Evolutionary conservation across 2,797 vertebrate genomes (phyloP), one percentile per base, ranked within the genome.

Genomic region (Sebastes paucispinis): DNA sequence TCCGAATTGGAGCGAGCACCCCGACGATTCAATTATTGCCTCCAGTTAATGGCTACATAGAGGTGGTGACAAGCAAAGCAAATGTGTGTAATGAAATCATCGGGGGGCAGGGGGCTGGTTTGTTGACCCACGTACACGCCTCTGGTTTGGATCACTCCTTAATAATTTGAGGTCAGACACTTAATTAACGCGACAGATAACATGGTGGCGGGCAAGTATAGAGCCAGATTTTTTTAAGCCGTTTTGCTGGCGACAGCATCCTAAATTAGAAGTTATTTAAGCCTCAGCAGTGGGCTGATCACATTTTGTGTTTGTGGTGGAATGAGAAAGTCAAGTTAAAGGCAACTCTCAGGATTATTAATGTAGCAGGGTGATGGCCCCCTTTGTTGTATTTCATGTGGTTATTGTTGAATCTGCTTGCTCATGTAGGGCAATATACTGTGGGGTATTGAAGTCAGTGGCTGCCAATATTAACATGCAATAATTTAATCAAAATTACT

Each of bases 151-250:
- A 70, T 79, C 47, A 67, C 14, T 27, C 8, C 5, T 3, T 55
- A 13, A 13, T 60, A 3, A 57, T 70, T 62, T 22, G 14, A 36
- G 64, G 34, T 54, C 70, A 69, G 59, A 20, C 70, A 34, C 43
- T 73, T 72, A 73, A 85, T 82, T 70, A 47, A 47, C 16, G 16
- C 20, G 16, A 34, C 58, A 83, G 80, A 69, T 73, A 55, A 60
- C 34, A 29, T 6, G 5, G 57, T 6, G 6, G 57, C 68, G 63
- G 60, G 80, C 16, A 70, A 58, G 67, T 60, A 18, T 2, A 43
- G 60, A 75, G 59, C 52, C 27, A 32, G 31, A 64, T 58, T 75
- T 68, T 39, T 39, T 43, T 6, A 43, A 58, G 32, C 4, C 1
- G 13, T 57, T 57, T n/a, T 50, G 12, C 65, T 68, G 32, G 12